These are phyloP conservation scores for Peromyscus aztecus DNA, from an alignment of 2,797 vertebrate species.

Conservation along the genomic window DNA sequence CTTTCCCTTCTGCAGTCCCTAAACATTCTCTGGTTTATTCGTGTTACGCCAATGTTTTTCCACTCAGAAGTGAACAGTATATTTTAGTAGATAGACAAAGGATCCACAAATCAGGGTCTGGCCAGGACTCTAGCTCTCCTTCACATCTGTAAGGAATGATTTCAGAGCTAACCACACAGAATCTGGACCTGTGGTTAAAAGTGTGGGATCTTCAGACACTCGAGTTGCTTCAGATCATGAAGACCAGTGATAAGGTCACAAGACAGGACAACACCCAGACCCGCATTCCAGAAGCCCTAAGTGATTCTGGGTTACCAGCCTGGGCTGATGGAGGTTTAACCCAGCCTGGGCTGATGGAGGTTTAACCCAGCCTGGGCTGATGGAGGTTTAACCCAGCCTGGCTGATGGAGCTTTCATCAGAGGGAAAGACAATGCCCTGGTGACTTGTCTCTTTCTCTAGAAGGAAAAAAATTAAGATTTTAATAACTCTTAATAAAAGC, in stretches of 20 bases:
- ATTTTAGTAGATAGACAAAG: background rate
- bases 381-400: too few species aligned
- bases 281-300: background rate
- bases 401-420: background rate
- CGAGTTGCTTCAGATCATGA: background rate
- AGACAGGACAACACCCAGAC: background rate
- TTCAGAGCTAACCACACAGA: background rate
- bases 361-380: too few species aligned
- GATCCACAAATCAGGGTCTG: background rate
- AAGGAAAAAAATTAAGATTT: background rate
- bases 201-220: background rate
- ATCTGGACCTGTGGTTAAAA: background rate
- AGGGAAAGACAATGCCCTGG: background rate
- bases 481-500: background rate
- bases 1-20: background rate
- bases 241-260: background rate
- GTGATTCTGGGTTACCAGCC: background rate
- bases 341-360: too few species aligned
- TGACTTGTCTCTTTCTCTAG: constrained; percentile 25
- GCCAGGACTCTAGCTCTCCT: background rate
- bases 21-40: background rate
- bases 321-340: background rate
- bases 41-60: background rate
- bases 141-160: background rate
- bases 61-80: background rate